Evolutionary conservation across 1,140 invertebrate genomes (phyloP), one percentile per base, ranked within the genome.

Genomic region (Onthophagus taurus): DNA sequence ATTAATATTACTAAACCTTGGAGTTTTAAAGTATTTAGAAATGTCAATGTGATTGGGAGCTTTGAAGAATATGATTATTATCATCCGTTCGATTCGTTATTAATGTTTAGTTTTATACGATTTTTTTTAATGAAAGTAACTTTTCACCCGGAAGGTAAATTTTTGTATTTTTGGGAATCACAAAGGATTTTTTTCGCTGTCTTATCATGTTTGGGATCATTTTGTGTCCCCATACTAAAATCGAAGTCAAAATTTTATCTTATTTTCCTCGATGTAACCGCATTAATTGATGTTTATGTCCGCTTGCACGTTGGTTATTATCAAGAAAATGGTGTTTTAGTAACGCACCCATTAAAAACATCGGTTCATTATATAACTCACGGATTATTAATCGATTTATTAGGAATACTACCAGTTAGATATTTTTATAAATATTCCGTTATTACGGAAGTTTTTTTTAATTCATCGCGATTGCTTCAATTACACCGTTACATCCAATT

Each of bases 261-360:
- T 9, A 5, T 31, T 31, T 35, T 45, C 18, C 24, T 51, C 14
- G 48, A 53, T 23, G 3, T 47, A 7, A 42, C 36, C 17, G 33
- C 39, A 8, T 29, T 24, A 16, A 38, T 46, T 14, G 53, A 51
- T 37, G 50, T 53, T 18, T 44, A 45, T 31, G 12, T 56, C 4
- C 33, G 49, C 1, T 59, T 68, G 53, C 57, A 68, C 26, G 57
- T 69, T 4, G 62, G 64, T 7, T 69, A 65, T 30, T 67, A 60
- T 51, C 64, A 67, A 36, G 59, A 64, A 0, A 49, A 55, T 3
- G 63, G 64, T 2, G 55, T 69, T 9, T 47, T 68, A 18, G 57
- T 70, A 4, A 64, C 59, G 38, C 68, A 70, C 29, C 68, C 68
- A 0, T 48, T 62, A 2, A 64, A 59, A 33, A 68, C 67, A 0